Evolutionary conservation across 1,140 invertebrate species (phyloP), one percentile per base, ranked within the genome.

Genomic region (Leptopilina boulardi): DNA sequence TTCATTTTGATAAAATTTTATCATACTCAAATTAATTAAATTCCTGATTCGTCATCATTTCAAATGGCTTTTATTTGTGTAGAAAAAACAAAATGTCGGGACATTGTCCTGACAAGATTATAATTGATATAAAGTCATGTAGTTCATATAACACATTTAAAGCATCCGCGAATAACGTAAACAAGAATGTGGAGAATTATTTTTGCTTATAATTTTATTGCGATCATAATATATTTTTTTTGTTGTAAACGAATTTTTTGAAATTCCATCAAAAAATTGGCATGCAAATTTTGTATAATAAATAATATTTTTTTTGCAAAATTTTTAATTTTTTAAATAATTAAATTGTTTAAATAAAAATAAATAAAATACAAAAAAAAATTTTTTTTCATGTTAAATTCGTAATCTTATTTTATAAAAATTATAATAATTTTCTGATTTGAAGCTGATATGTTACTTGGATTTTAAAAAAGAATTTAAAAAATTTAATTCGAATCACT

Each of bases 51-150:
- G 19, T 23, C 19, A 56, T 56, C 54, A 18, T 56, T 18, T n/a
- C 51, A 18, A 54, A 56, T 56, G 54, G 54, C 19, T 18, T 21
- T 56, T 56, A 42, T 42, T 42, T 42, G 2, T 51, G 13, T 9
- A 56, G 18, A 9, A 56, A 56, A 23, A 56, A n/a, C n/a, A 56
- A 56, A 56, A 56, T 21, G 54, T 56, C 54, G 54, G 54, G 54
- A 23, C 54, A 11, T 56, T 56, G 54, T 21, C 54, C 54, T 56
- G 21, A 23, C 54, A 56, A 56, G 54, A 9, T 56, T n/a, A 9
- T 23, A 56, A 56, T 56, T 56, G 54, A 56, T 56, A 56, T 56
- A 56, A 56, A 23, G 54, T 30, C 26, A 30, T 30, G 26, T n/a
- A n/a, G 8, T 18, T 56, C 54, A 18, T 21, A 56, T n/a, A 56